phyloP scores from a whole-genome alignment of 1,140 invertebrate species.

The Musca domestica region DNA sequence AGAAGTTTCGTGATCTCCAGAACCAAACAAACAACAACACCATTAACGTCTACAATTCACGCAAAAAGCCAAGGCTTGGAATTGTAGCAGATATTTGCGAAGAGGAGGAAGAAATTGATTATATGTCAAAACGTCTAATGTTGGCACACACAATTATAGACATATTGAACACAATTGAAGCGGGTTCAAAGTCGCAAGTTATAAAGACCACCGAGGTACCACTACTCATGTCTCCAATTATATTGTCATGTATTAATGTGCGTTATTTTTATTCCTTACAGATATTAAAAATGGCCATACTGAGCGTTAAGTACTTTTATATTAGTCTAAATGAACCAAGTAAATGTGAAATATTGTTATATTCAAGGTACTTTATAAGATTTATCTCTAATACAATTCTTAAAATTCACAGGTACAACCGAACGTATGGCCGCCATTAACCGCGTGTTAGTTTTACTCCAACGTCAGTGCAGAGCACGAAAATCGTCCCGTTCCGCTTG shows the following conservation, averaged over 20 bases:
- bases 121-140: slow-evolving; percentile 31
- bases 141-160: slow-evolving; percentile 46
- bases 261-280: slow-evolving; percentile 42
- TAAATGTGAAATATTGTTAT: slow-evolving; percentile 49
- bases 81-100: background rate
- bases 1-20: slow-evolving; percentile 33
- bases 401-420: slow-evolving; percentile 51
- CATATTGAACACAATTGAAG: slow-evolving; percentile 46
- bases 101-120: slow-evolving; percentile 8
- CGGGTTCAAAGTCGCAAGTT: slow-evolving; percentile 34
- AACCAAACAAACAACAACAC: slow-evolving; percentile 38
- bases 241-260: background rate
- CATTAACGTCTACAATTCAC: slow-evolving; percentile 29
- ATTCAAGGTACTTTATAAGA: no score
- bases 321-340: slow-evolving; percentile 67
- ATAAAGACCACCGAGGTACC: slow-evolving; percentile 33
- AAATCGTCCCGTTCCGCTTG: slow-evolving; percentile 69
- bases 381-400: no score
- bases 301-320: slow-evolving; percentile 75
- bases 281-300: slow-evolving; percentile 62
- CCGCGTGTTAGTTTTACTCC: slow-evolving; percentile 62
- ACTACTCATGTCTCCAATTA: background rate
- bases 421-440: slow-evolving; percentile 62
- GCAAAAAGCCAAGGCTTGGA: slow-evolving; percentile 30
- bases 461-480: slow-evolving; percentile 59